Evolutionary conservation across 2,888 invertebrate genomes (phyloP), one percentile per base, ranked within the genome.

Genomic region (Slavum lentiscoides): DNA sequence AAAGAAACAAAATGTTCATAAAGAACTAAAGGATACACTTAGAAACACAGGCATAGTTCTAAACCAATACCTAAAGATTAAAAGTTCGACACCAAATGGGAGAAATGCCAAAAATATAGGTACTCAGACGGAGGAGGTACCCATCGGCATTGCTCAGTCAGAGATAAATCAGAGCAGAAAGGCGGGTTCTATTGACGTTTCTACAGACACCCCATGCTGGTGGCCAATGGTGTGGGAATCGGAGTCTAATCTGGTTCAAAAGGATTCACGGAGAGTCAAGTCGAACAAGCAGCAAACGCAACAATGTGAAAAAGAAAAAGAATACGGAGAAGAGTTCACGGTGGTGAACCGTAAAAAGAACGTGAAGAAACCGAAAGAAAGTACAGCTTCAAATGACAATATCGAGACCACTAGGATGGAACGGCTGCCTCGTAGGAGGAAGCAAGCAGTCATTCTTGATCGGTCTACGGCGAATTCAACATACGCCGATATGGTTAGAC

Each of bases 221-320:
- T 62, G 62, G 62, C 30, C 62, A n/a, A 21, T 13, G 4, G 21
- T 21, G 11, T 17, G 11, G 62, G n/a, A 17, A 4, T 21, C 21
- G 62, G 15, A 62, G 17, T 8, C 21, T 4, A 62, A 23, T 13
- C n/a, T n/a, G n/a, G n/a, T n/a, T n/a, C n/a, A n/a, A n/a, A n/a
- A n/a, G n/a, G n/a, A n/a, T n/a, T 0, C 13, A n/a, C 13, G 6
- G 67, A 49, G 0, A 11, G n/a, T 0, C 0, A 9, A 43, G 2
- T 21, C 11, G 21, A 1, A 49, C 21, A 21, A 5, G 0, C 49
- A 43, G 3, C 43, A 43, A 21, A 8, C 43, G 13, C 17, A 67
- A 11, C 43, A 43, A 13, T 1, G 17, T 3, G 7, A 49, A 13
- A 3, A 67, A 6, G 43, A 67, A 1, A 37, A 9, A 9, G 67